Evolutionary conservation across 2,888 invertebrate genomes (phyloP).

Genomic region (Lasioglossum morio): DNA sequence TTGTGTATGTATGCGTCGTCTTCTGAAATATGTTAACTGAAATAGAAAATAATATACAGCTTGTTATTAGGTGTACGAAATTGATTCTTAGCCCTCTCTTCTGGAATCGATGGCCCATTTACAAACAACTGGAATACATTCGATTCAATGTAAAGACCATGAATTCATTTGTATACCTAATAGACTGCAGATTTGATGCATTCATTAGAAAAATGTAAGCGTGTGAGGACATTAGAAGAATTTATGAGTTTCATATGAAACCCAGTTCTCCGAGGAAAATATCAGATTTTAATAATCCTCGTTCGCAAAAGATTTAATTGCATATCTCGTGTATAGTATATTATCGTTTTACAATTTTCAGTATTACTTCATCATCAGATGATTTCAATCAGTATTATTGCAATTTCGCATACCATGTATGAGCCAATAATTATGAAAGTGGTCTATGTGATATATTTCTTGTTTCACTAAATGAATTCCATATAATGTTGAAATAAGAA

Average conservation of each 20-base stretch:
- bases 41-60: neutral
- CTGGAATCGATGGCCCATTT: neutral
- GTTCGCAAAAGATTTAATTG: neutral
- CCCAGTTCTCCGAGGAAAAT: neutral
- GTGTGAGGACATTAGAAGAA: no score
- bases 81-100: neutral
- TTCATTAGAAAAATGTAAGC: no score
- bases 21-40: neutral
- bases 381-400: no score
- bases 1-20: neutral
- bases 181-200: neutral
- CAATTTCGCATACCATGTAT: neutral
- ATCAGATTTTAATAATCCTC: neutral
- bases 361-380: no score
- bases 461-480: no score
- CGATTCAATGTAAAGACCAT: neutral
- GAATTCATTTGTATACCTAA: neutral
- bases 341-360: no score
- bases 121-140: neutral
- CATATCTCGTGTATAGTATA: no score
- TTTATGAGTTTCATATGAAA: neutral
- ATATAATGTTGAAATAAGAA: no score
- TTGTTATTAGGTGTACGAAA: neutral
- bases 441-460: no score
- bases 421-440: neutral